These are phyloP conservation scores for Resseliella maxima DNA, from an alignment of 2,888 invertebrate genomes.

Conservation along the genomic window DNA sequence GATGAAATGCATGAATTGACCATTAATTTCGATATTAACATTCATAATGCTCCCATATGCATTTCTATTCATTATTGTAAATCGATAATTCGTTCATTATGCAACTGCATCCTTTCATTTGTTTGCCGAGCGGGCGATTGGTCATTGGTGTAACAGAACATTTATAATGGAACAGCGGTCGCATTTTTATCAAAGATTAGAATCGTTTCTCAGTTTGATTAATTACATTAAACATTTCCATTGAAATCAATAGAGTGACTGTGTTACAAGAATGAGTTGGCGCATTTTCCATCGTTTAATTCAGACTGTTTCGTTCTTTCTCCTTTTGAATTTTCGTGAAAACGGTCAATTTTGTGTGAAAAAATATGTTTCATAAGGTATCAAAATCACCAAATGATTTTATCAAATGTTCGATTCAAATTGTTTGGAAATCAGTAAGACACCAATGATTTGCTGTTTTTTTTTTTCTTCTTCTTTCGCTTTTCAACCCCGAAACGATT, in stretches of 20 bases:
- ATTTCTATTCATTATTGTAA: not conserved
- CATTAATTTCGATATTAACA: not conserved
- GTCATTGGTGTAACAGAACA: not conserved
- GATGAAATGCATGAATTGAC: slow-evolving; percentile 18
- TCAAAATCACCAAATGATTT: slow-evolving; percentile 42
- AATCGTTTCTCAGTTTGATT: slow-evolving; percentile 47
- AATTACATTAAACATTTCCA: slow-evolving; percentile 17
- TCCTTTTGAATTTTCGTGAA: not conserved
- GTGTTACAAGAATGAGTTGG: not conserved
- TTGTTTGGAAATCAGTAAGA: not conserved
- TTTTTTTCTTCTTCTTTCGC: not conserved
- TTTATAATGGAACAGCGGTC: slow-evolving; percentile 25
- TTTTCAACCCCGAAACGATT: not conserved
- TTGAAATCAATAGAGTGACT: slow-evolving; percentile 2
- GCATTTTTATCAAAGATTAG: not conserved
- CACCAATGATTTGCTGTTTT: slow-evolving; percentile 14
- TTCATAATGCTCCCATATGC: slow-evolving; percentile 1
- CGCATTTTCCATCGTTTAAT: slow-evolving; percentile 23
- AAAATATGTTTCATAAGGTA: not conserved
- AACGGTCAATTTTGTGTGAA: slow-evolving; percentile 47
- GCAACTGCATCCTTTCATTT: slow-evolving; percentile 34
- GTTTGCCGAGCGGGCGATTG: slow-evolving; percentile 5
- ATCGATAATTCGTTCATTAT: not conserved
- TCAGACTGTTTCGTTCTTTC: not conserved
- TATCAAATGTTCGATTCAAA: slow-evolving; percentile 25